phyloP scores from a whole-genome alignment of 2,113 vertebrate species.

The Lagopus leucura region DNA sequence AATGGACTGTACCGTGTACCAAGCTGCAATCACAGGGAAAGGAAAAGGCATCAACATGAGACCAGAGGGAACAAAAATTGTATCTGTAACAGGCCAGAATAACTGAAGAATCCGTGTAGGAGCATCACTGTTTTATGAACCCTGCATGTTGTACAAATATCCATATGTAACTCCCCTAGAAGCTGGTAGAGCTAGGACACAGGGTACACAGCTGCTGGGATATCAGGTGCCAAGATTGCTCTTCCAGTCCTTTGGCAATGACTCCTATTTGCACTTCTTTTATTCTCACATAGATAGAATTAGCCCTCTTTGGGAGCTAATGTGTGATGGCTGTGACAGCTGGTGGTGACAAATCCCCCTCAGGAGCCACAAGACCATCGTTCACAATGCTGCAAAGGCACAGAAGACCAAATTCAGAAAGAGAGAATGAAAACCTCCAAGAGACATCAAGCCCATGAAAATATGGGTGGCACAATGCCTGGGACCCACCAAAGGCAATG shows the following conservation, averaged over 20 bases:
- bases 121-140: background rate
- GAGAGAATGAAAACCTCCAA: background rate
- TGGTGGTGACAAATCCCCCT: background rate
- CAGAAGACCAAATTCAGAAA: background rate
- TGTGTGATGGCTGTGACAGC: background rate
- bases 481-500: background rate
- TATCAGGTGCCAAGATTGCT: background rate
- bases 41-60: background rate
- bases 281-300: background rate
- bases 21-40: background rate
- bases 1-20: background rate
- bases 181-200: background rate
- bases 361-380: fast-evolving
- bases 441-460: background rate
- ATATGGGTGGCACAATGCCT: background rate
- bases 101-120: background rate
- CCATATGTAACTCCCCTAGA: background rate
- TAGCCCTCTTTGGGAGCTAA: background rate
- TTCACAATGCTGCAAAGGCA: background rate
- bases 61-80: background rate
- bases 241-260: background rate
- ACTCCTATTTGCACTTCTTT: background rate
- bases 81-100: background rate
- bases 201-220: background rate
- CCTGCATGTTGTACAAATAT: background rate